A percentile compares a stretch with the other conserved stretches of the same genome.
Evolutionary conservation across 1,140 invertebrate species (phyloP).

Genomic region (Eufriesea mexicana): DNA sequence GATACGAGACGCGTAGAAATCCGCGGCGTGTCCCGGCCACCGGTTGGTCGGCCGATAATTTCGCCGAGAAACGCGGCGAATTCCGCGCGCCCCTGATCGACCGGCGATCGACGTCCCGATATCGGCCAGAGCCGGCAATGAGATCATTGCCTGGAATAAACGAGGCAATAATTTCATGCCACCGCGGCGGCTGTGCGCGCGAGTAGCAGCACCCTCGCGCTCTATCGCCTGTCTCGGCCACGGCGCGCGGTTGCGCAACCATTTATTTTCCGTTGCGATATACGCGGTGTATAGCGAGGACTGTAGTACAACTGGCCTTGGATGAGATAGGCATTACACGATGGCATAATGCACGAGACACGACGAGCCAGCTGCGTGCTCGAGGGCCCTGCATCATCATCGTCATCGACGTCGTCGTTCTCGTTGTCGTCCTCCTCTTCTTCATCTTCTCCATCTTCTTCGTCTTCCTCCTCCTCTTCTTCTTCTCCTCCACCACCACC

Average conservation of each 20-base stretch:
- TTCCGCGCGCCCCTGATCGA: constrained; percentile 9
- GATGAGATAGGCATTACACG: constrained; percentile 77
- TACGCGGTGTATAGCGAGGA: constrained; percentile 65
- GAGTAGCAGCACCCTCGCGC: constrained; percentile 75
- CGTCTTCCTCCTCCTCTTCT: neutral
- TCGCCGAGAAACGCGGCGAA: constrained; percentile 24
- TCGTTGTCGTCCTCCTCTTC: constrained; percentile 28
- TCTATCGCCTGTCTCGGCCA: constrained; percentile 62
- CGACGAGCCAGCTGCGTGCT: constrained; percentile 66
- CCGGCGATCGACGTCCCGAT: constrained; percentile 58
- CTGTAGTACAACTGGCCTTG: constrained; percentile 80
- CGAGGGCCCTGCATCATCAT: constrained; percentile 65
- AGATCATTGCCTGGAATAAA: constrained; percentile 82
- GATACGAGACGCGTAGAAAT: constrained; percentile 24
- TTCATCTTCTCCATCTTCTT: constrained; percentile 15
- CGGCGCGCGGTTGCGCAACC: constrained; percentile 75
- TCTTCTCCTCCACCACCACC: constrained; percentile 3
- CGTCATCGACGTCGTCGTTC: constrained; percentile 53
- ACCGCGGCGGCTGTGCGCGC: constrained; percentile 52
- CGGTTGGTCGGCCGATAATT: constrained; percentile 8
- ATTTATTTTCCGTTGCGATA: constrained; percentile 79
- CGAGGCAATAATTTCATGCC: constrained; percentile 80
- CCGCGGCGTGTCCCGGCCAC: neutral
- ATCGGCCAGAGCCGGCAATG: constrained; percentile 71
- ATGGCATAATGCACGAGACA: constrained; percentile 77